These are phyloP conservation scores for Aspidapion aeneum DNA, from an alignment of 2,888 invertebrate genomes.

Conservation along the genomic window DNA sequence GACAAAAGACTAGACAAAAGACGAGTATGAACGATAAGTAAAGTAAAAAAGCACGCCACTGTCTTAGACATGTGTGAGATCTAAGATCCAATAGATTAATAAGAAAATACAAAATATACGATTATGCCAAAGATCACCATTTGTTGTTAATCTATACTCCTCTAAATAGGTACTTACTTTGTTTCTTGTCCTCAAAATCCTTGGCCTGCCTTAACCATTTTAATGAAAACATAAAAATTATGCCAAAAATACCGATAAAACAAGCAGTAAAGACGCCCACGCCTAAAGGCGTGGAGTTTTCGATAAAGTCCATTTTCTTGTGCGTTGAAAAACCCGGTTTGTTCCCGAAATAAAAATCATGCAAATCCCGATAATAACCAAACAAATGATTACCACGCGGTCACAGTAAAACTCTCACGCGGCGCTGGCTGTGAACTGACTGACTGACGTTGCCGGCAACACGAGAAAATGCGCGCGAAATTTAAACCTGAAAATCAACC, in stretches of 20 bases:
- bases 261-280: slow-evolving; percentile 35
- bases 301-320: slow-evolving; percentile 41
- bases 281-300: slow-evolving; percentile 33
- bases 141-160: too few species aligned
- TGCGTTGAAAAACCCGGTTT: slow-evolving; percentile 4
- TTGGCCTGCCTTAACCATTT: slow-evolving; percentile 34
- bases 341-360: slow-evolving; percentile 8
- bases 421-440: slow-evolving; percentile 17
- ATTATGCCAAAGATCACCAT: too few species aligned
- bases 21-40: too few species aligned
- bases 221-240: slow-evolving; percentile 39
- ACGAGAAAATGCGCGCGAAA: slow-evolving; percentile 24
- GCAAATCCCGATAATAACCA: not conserved
- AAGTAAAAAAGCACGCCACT: too few species aligned
- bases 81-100: too few species aligned
- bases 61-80: too few species aligned
- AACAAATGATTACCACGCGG: slow-evolving; percentile 18
- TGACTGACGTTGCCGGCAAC: slow-evolving; percentile 11
- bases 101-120: too few species aligned
- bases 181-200: slow-evolving; percentile 11
- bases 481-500: slow-evolving; percentile 22
- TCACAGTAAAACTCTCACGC: slow-evolving; percentile 19
- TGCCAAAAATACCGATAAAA: slow-evolving; percentile 38
- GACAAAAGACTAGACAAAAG: too few species aligned
- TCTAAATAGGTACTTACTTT: too few species aligned